Evolutionary conservation across 2,113 vertebrate genomes (phyloP), one percentile per base, ranked within the genome.

Genomic region (Canis aureus): DNA sequence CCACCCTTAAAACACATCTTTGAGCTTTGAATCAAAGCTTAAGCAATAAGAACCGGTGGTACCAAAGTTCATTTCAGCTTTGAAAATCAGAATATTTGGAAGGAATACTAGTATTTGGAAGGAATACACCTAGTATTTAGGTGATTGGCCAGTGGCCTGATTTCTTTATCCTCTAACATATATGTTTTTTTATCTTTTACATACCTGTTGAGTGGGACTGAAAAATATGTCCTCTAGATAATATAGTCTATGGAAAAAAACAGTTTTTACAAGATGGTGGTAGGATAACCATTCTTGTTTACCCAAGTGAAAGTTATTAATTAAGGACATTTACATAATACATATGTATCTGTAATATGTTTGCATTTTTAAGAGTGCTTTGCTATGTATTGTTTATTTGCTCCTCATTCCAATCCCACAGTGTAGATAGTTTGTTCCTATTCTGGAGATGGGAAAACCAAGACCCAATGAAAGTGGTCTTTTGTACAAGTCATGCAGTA

Each of bases 161-260:
- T 92, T 91, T 93, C 55, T 90, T 87, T 57, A 84, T 80, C 3
- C 15, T 94, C 82, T 71, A 62, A 62, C 53, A 38, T 66, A 22
- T 51, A 19, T 96, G n/a, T 43, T 43, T 43, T 95, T 85, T 90
- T 84, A 60, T 93, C 29, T 95, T 55, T 95, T 51, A 66, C 20
- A 49, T 93, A 5, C 43, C 38, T 82, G 5, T 82, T 92, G 64
- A 53, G 62, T 86, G 27, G 43, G 20, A 29, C n/a, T 86, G 73
- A 73, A 79, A 95, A 78, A 73, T 69, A 81, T 9, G 29, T 3
- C 12, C 43, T 90, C 25, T 76, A 64, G 62, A 85, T 89, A 79
- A 73, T 57, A n/a, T 0, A 91, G 5, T 88, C 27, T 69, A 90
- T 13, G 57, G 38, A 4, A 90, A 87, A 87, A 82, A 79, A 38